Percentiles rank a stretch among this genome's conserved stretches.
Evolutionary conservation across 2,888 invertebrate species (phyloP).

Genomic region (Buathra laborator): DNA sequence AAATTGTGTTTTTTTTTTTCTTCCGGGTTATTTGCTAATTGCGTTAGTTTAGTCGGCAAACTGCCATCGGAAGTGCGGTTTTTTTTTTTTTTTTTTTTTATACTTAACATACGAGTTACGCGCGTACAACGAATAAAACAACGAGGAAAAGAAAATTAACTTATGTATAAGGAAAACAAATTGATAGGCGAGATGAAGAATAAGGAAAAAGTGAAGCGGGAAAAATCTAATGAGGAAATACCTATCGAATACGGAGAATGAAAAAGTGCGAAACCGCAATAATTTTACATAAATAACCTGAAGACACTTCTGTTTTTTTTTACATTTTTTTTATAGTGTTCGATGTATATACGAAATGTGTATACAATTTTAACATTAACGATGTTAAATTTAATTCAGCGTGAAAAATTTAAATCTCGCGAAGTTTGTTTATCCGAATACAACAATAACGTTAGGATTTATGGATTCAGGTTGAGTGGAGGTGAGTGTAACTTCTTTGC

Average conservation of each 20-base stretch:
- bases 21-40: conserved; percentile 50
- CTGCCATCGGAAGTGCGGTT: conserved; percentile 30
- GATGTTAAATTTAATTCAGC: conserved; percentile 1
- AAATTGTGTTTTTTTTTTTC: conserved; percentile 50
- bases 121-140: neutral
- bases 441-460: conserved; percentile 32
- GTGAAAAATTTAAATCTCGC: conserved; percentile 1
- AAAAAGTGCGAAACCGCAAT: too few species aligned
- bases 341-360: neutral
- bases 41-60: conserved; percentile 57
- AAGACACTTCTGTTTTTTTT: too few species aligned
- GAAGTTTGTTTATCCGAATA: conserved; percentile 38
- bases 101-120: neutral
- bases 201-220: neutral
- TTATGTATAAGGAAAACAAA: neutral
- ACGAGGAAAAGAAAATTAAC: neutral
- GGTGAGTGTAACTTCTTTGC: conserved; percentile 36
- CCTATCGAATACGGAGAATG: neutral
- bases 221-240: neutral
- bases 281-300: too few species aligned
- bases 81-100: conserved; percentile 9
- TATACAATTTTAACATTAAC: neutral
- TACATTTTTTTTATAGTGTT: too few species aligned
- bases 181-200: neutral
- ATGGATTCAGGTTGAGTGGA: conserved; percentile 23